Evolutionary conservation across 2,797 vertebrate species (phyloP).

Genomic region (Halcyon smyrnensis): DNA sequence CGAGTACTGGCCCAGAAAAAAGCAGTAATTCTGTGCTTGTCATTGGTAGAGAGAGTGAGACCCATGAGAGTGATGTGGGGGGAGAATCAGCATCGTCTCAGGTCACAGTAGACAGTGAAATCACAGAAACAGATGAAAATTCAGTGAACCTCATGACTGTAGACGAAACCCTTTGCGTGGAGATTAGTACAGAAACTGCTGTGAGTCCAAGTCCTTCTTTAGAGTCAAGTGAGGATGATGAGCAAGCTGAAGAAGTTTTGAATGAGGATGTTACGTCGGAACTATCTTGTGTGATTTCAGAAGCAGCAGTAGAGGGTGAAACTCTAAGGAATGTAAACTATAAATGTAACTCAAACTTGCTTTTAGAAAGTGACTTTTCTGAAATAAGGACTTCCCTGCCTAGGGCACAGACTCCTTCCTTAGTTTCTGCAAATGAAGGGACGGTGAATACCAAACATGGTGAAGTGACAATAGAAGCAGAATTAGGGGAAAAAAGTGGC

Average conservation of each 20-base stretch:
- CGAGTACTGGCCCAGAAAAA: neutral
- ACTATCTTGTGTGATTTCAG: neutral
- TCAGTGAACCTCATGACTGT: neutral
- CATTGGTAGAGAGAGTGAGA: neutral
- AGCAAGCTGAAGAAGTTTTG: neutral
- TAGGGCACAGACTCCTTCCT: neutral
- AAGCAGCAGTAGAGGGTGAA: neutral
- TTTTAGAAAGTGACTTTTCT: constrained; percentile 18
- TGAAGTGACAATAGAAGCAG: neutral
- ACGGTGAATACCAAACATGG: neutral
- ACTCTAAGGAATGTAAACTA: neutral
- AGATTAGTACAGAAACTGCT: neutral
- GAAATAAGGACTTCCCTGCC: neutral
- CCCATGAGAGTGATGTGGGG: neutral
- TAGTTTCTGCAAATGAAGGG: neutral
- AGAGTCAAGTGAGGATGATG: neutral
- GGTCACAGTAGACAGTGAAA: neutral
- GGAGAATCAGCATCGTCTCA: neutral
- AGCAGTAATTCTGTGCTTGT: neutral
- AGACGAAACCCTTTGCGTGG: neutral
- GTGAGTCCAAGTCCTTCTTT: neutral
- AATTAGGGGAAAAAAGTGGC: neutral
- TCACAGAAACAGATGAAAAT: neutral
- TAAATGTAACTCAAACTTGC: neutral
- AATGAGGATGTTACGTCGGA: neutral